A percentile compares a stretch with the other conserved stretches of the same genome.
These are phyloP conservation scores for Paratilapia polleni DNA, from an alignment of 2,113 vertebrate genomes.

Conservation along the genomic window DNA sequence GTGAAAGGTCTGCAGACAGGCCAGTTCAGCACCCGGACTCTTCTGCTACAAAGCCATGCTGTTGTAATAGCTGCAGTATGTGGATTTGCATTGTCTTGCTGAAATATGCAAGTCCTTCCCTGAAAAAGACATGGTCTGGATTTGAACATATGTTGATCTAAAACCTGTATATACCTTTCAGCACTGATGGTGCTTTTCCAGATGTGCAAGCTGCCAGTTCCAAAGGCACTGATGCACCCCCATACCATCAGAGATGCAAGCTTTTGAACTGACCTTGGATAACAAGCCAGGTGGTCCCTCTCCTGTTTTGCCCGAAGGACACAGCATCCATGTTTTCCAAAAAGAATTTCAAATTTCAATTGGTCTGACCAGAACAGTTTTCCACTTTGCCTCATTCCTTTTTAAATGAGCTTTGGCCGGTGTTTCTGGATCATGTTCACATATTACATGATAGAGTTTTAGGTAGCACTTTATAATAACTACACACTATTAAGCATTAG, in stretches of 20 bases:
- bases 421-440: neutral
- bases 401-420: neutral
- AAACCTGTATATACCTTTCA: neutral
- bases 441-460: neutral
- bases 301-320: neutral
- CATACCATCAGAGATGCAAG: neutral
- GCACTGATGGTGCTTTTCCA: no score
- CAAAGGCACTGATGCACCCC: neutral
- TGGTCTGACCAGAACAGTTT: neutral
- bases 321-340: neutral
- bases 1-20: neutral
- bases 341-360: neutral
- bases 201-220: neutral
- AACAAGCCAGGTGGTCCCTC: neutral
- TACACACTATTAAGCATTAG: no score
- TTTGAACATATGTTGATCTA: neutral
- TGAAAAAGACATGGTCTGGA: neutral
- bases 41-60: fast-evolving
- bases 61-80: neutral
- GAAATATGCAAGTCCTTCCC: neutral
- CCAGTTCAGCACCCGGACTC: no score
- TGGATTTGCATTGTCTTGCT: neutral
- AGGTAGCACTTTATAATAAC: no score
- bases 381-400: neutral
- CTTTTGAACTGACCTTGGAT: neutral